Evolutionary conservation across 2,888 invertebrate genomes (phyloP).

Genomic region (Ophion slaviceki): DNA sequence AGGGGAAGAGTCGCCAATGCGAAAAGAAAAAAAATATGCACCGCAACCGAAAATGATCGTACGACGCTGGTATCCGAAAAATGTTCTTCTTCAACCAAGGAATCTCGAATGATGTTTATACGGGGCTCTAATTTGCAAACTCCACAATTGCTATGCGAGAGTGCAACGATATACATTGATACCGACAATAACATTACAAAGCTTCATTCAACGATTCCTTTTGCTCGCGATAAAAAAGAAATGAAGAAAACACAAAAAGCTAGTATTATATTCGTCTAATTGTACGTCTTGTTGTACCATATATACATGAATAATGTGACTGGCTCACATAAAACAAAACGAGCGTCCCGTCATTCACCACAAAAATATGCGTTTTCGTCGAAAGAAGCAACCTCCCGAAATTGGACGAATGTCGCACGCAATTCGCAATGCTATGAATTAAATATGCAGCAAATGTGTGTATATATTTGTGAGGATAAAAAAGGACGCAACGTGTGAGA

Average conservation of each 20-base stretch:
- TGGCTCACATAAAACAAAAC: constrained; percentile 40
- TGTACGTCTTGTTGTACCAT: neutral
- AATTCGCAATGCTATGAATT: neutral
- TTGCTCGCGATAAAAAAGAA: constrained; percentile 57
- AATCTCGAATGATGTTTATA: neutral
- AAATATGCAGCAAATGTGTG: neutral
- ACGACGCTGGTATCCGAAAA: neutral
- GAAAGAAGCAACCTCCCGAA: no score
- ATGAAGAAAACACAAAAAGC: neutral
- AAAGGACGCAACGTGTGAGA: neutral
- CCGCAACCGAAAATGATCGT: neutral
- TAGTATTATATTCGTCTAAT: constrained; percentile 28
- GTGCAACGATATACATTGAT: neutral
- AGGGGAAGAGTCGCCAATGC: neutral
- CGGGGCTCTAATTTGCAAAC: neutral
- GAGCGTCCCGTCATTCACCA: constrained; percentile 35
- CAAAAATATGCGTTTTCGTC: neutral
- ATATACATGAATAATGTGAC: constrained; percentile 51
- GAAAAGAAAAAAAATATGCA: neutral
- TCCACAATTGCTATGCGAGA: neutral
- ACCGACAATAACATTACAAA: constrained; percentile 65
- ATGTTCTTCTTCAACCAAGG: neutral
- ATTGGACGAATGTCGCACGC: no score
- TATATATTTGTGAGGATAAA: neutral
- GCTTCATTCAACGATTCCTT: constrained; percentile 59